A percentile compares a stretch with the other conserved stretches of the same genome.
These are phyloP conservation scores for Orius insidiosus DNA, from an alignment of 1,140 invertebrate species.

Conservation along the genomic window DNA sequence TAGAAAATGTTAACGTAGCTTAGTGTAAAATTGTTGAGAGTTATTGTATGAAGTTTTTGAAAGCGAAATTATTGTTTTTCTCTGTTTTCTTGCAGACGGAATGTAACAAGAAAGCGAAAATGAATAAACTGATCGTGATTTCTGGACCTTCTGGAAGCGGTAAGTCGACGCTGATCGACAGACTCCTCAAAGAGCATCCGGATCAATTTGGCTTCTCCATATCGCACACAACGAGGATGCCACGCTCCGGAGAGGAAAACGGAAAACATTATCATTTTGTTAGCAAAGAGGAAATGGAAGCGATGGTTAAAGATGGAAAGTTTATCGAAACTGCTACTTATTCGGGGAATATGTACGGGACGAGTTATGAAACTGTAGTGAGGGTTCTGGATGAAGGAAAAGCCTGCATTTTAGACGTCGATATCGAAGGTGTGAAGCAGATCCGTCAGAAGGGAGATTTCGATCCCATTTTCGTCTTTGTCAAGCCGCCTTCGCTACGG, in stretches of 20 bases:
- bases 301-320: slow-evolving; percentile 56
- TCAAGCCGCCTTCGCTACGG: slow-evolving; percentile 75
- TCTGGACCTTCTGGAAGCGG: slow-evolving; percentile 94
- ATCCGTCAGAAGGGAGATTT: slow-evolving; percentile 54
- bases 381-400: slow-evolving; percentile 60
- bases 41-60: no score
- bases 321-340: slow-evolving; percentile 88
- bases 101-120: not conserved
- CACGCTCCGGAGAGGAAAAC: slow-evolving; percentile 52
- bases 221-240: slow-evolving; percentile 71
- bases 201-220: slow-evolving; percentile 83
- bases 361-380: slow-evolving; percentile 67
- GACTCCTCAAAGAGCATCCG: slow-evolving; percentile 73
- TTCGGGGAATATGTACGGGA: slow-evolving; percentile 91
- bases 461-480: slow-evolving; percentile 71
- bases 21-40: no score
- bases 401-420: slow-evolving; percentile 90
- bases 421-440: slow-evolving; percentile 87
- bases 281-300: slow-evolving; percentile 49
- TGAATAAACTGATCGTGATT: slow-evolving; percentile 43
- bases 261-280: slow-evolving; percentile 84
- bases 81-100: no score
- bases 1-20: no score
- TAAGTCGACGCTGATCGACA: slow-evolving; percentile 81
- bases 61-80: no score